A percentile compares a stretch with the other conserved stretches of the same genome.
These are phyloP conservation scores for Halcyon badia DNA, from an alignment of 2,797 vertebrate genomes.

Conservation along the genomic window DNA sequence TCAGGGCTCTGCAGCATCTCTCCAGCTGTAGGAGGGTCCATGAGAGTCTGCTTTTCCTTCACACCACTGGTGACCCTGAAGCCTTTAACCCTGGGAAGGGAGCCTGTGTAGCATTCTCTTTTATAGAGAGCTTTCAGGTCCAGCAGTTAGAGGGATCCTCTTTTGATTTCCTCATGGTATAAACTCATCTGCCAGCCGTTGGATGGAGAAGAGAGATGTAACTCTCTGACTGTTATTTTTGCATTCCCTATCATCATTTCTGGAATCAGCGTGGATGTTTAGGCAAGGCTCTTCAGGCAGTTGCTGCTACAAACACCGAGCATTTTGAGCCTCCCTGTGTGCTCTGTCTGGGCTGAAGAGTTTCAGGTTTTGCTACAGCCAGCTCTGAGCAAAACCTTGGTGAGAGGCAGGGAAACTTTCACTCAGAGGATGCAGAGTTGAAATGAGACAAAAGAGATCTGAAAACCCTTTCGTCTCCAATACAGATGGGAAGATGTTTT, in stretches of 20 bases:
- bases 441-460: not conserved
- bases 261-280: not conserved
- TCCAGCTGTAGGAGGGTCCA: not conserved
- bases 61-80: not conserved
- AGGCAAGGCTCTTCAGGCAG: not conserved
- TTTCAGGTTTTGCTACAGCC: not conserved
- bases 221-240: not conserved
- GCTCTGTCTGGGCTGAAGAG: not conserved
- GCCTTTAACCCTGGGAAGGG: not conserved
- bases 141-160: not conserved
- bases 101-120: not conserved
- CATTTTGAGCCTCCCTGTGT: not conserved
- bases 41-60: not conserved
- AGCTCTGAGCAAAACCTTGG: rapidly evolving
- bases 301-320: not conserved
- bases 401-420: not conserved
- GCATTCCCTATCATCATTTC: not conserved
- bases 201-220: not conserved
- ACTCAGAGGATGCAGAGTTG: not conserved
- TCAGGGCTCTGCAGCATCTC: not conserved
- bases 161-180: not conserved
- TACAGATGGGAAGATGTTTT: not conserved
- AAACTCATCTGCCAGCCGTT: not conserved
- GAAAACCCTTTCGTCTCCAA: not conserved
- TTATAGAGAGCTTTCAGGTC: not conserved